Base-by-base conservation (phyloP, 2,113 vertebrate genomes). In the Melanerpes formicivorus region DNA sequence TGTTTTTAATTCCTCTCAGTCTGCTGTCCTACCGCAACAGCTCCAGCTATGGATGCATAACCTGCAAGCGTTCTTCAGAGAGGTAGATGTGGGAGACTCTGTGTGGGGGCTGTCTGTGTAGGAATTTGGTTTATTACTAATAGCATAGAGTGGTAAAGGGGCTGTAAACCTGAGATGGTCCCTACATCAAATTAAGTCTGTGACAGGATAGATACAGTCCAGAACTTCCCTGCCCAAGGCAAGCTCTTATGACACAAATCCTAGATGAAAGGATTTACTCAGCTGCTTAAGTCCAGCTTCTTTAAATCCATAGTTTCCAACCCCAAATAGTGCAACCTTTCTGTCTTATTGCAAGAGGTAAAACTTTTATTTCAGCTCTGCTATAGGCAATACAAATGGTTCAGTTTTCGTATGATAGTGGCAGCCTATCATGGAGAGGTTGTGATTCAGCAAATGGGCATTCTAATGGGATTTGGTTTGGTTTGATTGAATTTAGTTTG, bases 201-300 rank as follows among this genome's bases (percentile, higher is more conserved):
- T 83, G 67, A 83, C 79, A 90, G 82, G 56, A 55, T 59, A 79
- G 27, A 48, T 73, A 19, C 2, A 83, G 72, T 80, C 79, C 91
- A 77, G 83, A 87, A 70, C 80, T 83, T 93, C 77, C 30, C 23
- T 86, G 80, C 77, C 44, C 48, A 72, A 84, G 74, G 90, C 83
- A 78, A 90, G 18, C 80, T 93, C 72, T 79, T 15, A 46, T 30
- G 34, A 87, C 56, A 60, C 71, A 92, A 80, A 93, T 91, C 82
- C 67, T 62, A 87, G 84, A 93, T 80, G 75, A 95, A 93, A 91
- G 46, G 16, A 6, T 82, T 95, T 89, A 72, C 80, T 77, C 71
- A 56, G 16, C 67, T 91, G 42, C 75, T 83, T 89, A 87, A 82
- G 73, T 80, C 56, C 32, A 25, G 5, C 63, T 63, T 77, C 56